phyloP scores from a whole-genome alignment of 2,797 vertebrate species.

The Hippocampus kuda region DNA sequence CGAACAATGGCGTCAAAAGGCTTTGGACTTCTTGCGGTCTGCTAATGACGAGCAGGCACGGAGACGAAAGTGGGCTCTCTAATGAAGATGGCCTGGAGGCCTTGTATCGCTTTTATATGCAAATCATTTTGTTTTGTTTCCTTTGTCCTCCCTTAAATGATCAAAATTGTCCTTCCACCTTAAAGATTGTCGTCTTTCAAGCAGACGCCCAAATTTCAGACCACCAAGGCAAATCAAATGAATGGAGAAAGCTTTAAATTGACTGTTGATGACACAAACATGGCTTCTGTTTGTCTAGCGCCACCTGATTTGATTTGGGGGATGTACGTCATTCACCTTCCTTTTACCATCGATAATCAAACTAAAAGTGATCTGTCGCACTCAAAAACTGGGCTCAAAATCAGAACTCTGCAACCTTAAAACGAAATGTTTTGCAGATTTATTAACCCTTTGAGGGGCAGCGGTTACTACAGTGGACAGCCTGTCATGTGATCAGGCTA shows the following conservation, averaged over 20 bases:
- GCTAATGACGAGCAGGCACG: conserved; percentile 63
- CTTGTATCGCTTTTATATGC: conserved; percentile 43
- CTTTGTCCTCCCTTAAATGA: conserved; percentile 50
- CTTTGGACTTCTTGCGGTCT: conserved; percentile 50
- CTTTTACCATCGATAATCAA: neutral
- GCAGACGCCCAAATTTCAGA: neutral
- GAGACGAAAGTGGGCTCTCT: conserved; percentile 54
- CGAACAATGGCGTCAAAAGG: conserved; percentile 60
- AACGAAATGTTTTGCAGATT: too few species aligned
- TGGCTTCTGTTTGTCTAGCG: neutral
- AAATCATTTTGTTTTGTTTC: conserved; percentile 36
- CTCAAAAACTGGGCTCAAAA: too few species aligned
- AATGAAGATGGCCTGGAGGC: conserved; percentile 58
- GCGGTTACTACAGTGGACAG: too few species aligned
- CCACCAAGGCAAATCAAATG: neutral
- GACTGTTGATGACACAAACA: neutral
- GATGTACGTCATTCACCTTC: neutral
- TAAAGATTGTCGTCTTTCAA: conserved; percentile 42
- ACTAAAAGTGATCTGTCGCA: neutral
- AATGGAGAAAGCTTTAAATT: neutral
- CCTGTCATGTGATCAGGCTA: too few species aligned
- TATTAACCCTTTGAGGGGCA: too few species aligned
- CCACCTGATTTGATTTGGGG: neutral
- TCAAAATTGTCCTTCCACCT: conserved; percentile 52
- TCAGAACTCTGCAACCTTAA: too few species aligned